A percentile compares a stretch with the other conserved stretches of the same genome.
Evolutionary conservation across 1,140 invertebrate genomes (phyloP).

Genomic region (Drosophila ambigua): DNA sequence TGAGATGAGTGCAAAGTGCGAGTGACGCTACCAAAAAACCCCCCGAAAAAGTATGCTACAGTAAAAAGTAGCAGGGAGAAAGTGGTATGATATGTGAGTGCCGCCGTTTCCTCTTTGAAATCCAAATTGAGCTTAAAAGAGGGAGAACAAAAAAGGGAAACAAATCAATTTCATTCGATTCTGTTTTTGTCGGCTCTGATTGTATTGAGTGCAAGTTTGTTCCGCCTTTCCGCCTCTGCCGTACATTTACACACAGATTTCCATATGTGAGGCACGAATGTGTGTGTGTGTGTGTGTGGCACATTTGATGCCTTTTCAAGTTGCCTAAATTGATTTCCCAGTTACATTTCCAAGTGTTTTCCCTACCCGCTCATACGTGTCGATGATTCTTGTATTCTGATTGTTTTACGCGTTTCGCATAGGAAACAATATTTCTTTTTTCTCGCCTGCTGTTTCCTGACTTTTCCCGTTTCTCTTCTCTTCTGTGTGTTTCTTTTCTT

Average conservation of each 20-base stretch:
- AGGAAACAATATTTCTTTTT: constrained; percentile 46
- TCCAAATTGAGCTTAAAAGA: constrained; percentile 50
- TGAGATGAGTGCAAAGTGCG: constrained; percentile 44
- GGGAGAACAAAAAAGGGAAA: constrained; percentile 38
- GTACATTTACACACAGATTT: constrained; percentile 56
- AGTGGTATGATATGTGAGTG: background rate
- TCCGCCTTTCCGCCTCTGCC: constrained; percentile 57
- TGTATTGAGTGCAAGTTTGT: constrained; percentile 66
- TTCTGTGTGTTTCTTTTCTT: too few relatives aligned
- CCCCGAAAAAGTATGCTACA: constrained; percentile 56
- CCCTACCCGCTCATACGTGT: constrained; percentile 32
- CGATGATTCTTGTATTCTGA: constrained; percentile 58
- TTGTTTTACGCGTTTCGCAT: constrained; percentile 68
- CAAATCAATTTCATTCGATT: constrained; percentile 79
- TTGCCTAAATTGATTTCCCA: constrained; percentile 76
- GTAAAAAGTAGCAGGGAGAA: constrained; percentile 20
- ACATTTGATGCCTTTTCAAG: constrained; percentile 68
- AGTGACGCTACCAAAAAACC: constrained; percentile 5
- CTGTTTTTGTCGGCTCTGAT: constrained; percentile 72
- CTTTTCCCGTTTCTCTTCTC: constrained; percentile 38
- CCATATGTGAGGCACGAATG: constrained; percentile 17
- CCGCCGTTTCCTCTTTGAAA: constrained; percentile 26
- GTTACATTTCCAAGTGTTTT: constrained; percentile 45
- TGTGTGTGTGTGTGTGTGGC: background rate
- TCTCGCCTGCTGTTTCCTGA: background rate